A percentile compares a stretch with the other conserved stretches of the same genome.
These are phyloP conservation scores for Monodelphis domestica DNA, from an alignment of 2,797 vertebrate genomes.

Conservation along the genomic window DNA sequence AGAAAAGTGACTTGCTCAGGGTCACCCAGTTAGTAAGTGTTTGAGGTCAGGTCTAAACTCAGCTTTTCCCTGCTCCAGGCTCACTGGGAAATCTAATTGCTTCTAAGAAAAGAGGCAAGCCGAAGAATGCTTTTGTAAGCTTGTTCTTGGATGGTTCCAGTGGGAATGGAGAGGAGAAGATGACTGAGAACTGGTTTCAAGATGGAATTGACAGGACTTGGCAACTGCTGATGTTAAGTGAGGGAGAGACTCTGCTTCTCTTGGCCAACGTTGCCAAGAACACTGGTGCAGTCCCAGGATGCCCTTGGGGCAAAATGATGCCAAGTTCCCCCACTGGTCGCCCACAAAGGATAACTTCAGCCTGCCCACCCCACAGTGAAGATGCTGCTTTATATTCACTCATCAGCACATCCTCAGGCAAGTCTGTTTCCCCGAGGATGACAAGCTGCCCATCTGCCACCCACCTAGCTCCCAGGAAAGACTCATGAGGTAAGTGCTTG, in stretches of 20 bases:
- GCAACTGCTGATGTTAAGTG: not conserved
- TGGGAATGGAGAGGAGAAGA: not conserved
- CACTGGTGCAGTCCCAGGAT: not conserved
- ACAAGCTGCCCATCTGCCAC: not conserved
- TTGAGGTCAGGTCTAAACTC: not conserved
- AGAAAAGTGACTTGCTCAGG: not conserved
- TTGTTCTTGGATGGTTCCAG: not conserved
- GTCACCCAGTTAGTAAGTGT: not conserved
- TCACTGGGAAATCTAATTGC: not conserved
- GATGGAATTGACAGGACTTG: not conserved
- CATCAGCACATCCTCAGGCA: not conserved
- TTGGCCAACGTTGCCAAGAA: not conserved
- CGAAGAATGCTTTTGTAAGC: not conserved
- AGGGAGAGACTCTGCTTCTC: not conserved
- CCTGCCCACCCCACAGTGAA: not conserved
- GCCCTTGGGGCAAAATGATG: not conserved
- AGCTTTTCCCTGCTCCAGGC: not conserved
- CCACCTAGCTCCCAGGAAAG: slow-evolving; percentile 6
- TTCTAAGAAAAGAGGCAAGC: not conserved
- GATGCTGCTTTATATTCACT: not conserved
- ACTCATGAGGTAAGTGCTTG: not conserved
- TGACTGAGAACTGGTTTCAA: not conserved
- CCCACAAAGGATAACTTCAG: not conserved
- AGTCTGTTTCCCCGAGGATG: not conserved
- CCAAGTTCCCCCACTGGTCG: not conserved